Conservation (phyloP, 23 tunicate genomes). For the Halocynthia aurantium region DNA sequence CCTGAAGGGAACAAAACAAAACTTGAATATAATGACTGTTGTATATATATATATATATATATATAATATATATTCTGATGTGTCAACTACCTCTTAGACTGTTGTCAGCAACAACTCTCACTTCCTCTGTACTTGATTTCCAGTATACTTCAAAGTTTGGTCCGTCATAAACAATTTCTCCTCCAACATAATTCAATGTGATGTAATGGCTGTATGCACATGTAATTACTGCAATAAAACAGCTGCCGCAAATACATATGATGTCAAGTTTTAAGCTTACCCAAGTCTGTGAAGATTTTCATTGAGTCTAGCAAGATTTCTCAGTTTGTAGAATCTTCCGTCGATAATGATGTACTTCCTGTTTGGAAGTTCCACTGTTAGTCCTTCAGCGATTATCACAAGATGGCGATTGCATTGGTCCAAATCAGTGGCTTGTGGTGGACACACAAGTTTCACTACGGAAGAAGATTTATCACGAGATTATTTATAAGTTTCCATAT, state of each 20-base stretch:
- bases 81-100: not conserved
- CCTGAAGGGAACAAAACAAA: constrained; percentile 19
- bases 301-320: constrained; percentile 19
- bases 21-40: too few relatives aligned
- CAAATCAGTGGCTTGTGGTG: not conserved
- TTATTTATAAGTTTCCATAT: too few relatives aligned
- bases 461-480: too few relatives aligned
- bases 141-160: constrained; percentile 9
- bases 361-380: not conserved
- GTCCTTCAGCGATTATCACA: constrained; percentile 6
- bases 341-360: not conserved
- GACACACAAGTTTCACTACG: too few relatives aligned
- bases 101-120: constrained; percentile 14
- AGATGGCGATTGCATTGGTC: constrained; percentile 6
- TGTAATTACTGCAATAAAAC: not conserved
- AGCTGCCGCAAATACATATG: not conserved
- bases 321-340: constrained; percentile 6
- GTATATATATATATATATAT: too few relatives aligned
- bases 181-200: constrained; percentile 15
- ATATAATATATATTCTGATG: too few relatives aligned
- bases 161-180: not conserved
- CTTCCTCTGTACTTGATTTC: constrained; percentile 2
- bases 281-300: not conserved
- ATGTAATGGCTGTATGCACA: not conserved
- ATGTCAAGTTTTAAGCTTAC: not conserved